Evolutionary conservation across 2,888 invertebrate species (phyloP).

Genomic region (Hermaeophaga mercurialis): DNA sequence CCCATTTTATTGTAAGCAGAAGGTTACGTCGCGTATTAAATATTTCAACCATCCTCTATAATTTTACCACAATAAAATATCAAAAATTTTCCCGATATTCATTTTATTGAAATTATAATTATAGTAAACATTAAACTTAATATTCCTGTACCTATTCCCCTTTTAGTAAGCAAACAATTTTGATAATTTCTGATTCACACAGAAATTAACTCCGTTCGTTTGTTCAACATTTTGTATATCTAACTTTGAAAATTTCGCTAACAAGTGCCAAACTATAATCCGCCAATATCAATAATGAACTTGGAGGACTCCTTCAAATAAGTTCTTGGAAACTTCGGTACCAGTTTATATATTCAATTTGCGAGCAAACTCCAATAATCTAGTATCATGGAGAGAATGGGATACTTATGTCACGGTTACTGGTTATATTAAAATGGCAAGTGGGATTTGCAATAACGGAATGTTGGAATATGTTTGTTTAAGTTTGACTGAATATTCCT

Average conservation of each 20-base stretch:
- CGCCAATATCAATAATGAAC: slow-evolving; percentile 11
- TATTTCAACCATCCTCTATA: too few relatives aligned
- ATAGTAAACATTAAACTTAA: too few relatives aligned
- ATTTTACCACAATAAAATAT: too few relatives aligned
- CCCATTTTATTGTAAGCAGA: too few relatives aligned
- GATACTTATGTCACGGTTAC: slow-evolving; percentile 7
- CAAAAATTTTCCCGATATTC: too few relatives aligned
- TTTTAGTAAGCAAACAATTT: too few relatives aligned
- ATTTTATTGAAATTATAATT: too few relatives aligned
- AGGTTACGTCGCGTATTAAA: too few relatives aligned
- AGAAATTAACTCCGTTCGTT: neutral
- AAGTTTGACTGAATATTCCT: too few relatives aligned
- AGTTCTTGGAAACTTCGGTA: slow-evolving; percentile 3
- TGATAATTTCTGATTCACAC: too few relatives aligned
- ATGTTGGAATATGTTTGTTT: neutral
- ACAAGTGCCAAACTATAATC: neutral
- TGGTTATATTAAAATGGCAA: slow-evolving; percentile 12
- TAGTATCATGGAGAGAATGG: slow-evolving; percentile 6
- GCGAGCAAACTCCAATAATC: slow-evolving; percentile 12
- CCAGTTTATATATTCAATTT: slow-evolving; percentile 14
- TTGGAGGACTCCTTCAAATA: slow-evolving; percentile 1
- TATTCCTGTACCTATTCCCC: too few relatives aligned
- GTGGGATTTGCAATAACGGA: neutral
- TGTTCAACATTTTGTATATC: neutral
- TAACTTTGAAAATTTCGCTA: neutral